Base-by-base conservation (phyloP, 2,888 invertebrate species). In the Iselma pallidipennis region DNA sequence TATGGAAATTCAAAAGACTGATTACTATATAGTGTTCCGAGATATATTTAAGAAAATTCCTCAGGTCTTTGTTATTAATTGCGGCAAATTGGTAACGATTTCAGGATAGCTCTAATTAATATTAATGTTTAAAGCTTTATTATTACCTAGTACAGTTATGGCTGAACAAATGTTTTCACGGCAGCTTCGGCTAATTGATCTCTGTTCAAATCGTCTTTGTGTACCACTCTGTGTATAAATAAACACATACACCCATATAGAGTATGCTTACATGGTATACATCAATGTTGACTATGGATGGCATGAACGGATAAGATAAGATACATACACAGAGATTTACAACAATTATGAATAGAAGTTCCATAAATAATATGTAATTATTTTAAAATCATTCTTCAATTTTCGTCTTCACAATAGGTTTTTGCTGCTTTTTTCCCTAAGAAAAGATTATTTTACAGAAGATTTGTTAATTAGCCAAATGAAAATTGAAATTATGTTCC, bases 181-280 rank as follows among this genome's bases (percentile, higher is more conserved):
- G 10, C 45, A 45, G 21, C 21, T 21, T 4, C 45, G 10, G 21
- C 45, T 45, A 45, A 45, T 45, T 45, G 45, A 45, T 45, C 45
- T 45, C 45, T 45, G 45, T 45, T 12, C 45, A 45, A 45, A 45
- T 45, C 21, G 45, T 45, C 45, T 45, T 45, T 45, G 45, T 45
- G 45, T 19, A 45, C 25, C 25, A 6, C 25, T 21, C 21, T 45
- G 14, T 42, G 19, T 42, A 45, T 5, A 45, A 19, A 45, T 21
- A 45, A 19, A 19, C 12, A 45, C 10, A 45, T 19, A 45, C 6
- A 16, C 16, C 6, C 1, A n/a, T 1, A 33, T 33, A 4, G 33
- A 33, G 2, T 16, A 16, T 37, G 37, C 7, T 37, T 37, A 16
- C 2, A 16, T 9, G 7, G 16, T 16, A 7, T 21, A 45, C 4